Percentiles rank a stretch among this genome's conserved stretches.
Conservation (phyloP, 2,113 vertebrate genomes). For the Cottus gobio region DNA sequence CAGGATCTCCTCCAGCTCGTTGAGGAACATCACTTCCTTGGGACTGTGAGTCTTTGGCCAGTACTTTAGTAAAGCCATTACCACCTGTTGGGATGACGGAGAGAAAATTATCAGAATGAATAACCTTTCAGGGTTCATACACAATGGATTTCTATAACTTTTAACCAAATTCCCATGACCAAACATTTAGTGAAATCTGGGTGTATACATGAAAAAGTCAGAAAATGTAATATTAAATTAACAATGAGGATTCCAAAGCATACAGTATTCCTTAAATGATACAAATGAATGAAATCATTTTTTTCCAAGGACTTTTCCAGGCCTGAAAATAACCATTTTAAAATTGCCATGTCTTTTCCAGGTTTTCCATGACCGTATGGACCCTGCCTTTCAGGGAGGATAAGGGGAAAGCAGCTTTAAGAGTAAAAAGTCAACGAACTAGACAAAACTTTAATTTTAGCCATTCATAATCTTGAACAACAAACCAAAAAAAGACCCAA, state of each 20-base stretch:
- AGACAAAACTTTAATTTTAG: background rate
- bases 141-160: too few species aligned
- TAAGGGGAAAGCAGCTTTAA: background rate
- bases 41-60: slow-evolving; percentile 99
- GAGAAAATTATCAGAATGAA: background rate
- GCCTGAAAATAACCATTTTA: too few species aligned
- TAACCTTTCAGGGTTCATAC: background rate
- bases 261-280: too few species aligned
- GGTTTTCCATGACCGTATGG: too few species aligned
- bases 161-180: too few species aligned
- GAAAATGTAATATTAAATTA: too few species aligned
- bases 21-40: slow-evolving; percentile 99
- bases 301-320: too few species aligned
- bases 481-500: background rate
- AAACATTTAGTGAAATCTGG: too few species aligned
- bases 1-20: slow-evolving; percentile 96
- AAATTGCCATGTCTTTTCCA: too few species aligned
- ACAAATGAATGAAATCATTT: too few species aligned
- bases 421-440: background rate
- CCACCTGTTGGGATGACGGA: slow-evolving; percentile 83
- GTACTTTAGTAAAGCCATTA: slow-evolving; percentile 98
- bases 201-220: too few species aligned
- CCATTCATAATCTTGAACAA: background rate
- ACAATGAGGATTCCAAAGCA: too few species aligned
- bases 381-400: background rate